A percentile compares a stretch with the other conserved stretches of the same genome.
These are phyloP conservation scores for Crotophaga sulcirostris DNA, from an alignment of 2,113 vertebrate genomes.

Conservation along the genomic window DNA sequence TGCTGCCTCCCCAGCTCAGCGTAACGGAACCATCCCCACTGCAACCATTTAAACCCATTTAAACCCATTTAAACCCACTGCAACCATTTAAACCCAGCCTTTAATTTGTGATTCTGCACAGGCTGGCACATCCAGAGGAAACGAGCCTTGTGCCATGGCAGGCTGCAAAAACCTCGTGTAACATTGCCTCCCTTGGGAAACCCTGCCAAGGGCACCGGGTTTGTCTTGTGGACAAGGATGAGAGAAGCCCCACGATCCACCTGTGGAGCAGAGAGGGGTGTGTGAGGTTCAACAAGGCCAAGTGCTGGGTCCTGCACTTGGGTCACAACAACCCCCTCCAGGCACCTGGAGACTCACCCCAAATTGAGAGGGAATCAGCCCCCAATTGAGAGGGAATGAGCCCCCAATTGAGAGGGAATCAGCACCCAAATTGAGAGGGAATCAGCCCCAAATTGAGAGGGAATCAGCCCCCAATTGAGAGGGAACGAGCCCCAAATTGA, in stretches of 20 bases:
- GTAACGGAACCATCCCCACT: not conserved
- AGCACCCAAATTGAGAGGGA: not conserved
- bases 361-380: not conserved
- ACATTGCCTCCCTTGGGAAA: not conserved
- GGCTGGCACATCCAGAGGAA: not conserved
- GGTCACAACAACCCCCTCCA: not conserved
- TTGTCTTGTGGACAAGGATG: not conserved
- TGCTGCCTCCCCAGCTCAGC: not conserved
- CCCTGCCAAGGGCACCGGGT: not conserved
- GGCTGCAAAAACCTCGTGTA: not conserved
- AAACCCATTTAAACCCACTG: too few relatives aligned
- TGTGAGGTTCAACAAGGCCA: too few relatives aligned
- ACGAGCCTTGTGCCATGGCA: not conserved
- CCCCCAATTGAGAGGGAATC: too few relatives aligned
- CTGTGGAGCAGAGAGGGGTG: not conserved
- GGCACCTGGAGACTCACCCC: fast-evolving
- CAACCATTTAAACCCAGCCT: not conserved
- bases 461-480: fast-evolving
- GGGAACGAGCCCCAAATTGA: fast-evolving
- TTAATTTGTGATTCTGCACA: not conserved
- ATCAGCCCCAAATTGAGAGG: fast-evolving
- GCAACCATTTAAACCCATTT: not conserved
- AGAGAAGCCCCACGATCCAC: not conserved
- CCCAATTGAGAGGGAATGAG: too few relatives aligned
- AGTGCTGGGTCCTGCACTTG: too few relatives aligned